Base-by-base conservation (phyloP, 1,140 invertebrate species). In the Anastrepha obliqua region DNA sequence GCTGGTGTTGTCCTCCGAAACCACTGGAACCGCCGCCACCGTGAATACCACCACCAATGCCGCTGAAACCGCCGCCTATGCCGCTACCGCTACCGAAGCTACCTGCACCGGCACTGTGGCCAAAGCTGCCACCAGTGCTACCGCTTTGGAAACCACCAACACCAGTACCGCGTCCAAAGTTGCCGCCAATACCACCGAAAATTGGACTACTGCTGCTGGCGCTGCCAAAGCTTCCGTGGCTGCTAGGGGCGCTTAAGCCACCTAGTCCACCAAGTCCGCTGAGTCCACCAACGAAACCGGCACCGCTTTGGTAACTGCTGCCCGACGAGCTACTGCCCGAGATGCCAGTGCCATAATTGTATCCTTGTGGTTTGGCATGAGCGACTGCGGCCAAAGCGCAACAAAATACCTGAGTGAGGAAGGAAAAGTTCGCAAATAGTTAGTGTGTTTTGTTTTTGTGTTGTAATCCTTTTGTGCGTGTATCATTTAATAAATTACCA, bases 301-400 rank as follows among this genome's bases (percentile, higher is more conserved):
- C 4, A n/a, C 74, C 59, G 29, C 74, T 58, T 11, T 51, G 74
- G 17, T 81, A 81, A 9, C 39, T 1, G 51, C 44, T 17, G 17
- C 44, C 47, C 13, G 44, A 15, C 9, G 87, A 89, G 20, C 89
- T 42, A 1, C 89, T 87, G 15, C 91, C 90, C 0, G 91, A 92
- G 51, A 92, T 81, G 11, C 91, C 91, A 88, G 88, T 91, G 87
- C 89, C 90, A 86, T 92, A 92, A 87, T 91, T 92, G 74, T 92
- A 92, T 74, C 91, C 91, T 88, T 92, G 91, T 2, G 91, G 91
- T 88, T 92, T 92, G 89, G 90, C 91, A 51, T 89, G 88, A 29
- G 89, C 88, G n/a, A 92, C 65, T 59, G 89, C 88, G 47, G 89
- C 20, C 13, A 92, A 85, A 47, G 90, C 5, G 67, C 67, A 88